A percentile compares a stretch with the other conserved stretches of the same genome.
phyloP scores from a whole-genome alignment of 2,797 vertebrate species.

The Anomalospiza imberbis region DNA sequence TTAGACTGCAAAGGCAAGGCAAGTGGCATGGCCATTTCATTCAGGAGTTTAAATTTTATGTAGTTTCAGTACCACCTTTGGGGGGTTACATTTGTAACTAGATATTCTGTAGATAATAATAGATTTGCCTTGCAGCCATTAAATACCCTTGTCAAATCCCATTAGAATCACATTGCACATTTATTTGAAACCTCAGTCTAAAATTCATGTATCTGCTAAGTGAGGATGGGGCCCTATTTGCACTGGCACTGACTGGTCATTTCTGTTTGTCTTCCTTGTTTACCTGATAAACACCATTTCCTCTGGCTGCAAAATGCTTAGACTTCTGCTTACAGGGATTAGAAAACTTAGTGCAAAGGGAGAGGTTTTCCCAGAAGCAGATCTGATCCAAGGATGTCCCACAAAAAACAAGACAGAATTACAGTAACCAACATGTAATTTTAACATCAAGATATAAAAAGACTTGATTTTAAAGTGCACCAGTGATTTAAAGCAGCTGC shows the following conservation, averaged over 20 bases:
- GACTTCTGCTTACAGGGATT: constrained; percentile 37
- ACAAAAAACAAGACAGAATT: constrained; percentile 69
- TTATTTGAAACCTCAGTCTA: constrained; percentile 38
- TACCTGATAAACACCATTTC: constrained; percentile 20
- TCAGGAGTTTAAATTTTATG: neutral
- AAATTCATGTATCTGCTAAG: constrained; percentile 52
- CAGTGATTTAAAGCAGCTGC: constrained; percentile 70
- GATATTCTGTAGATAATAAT: constrained; percentile 44
- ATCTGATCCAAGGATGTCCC: constrained; percentile 51
- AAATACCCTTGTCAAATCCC: constrained; percentile 58
- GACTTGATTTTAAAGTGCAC: constrained; percentile 57
- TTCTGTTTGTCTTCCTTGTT: constrained; percentile 40
- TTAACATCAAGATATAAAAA: constrained; percentile 72
- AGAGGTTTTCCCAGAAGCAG: constrained; percentile 58
- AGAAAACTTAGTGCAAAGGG: constrained; percentile 20
- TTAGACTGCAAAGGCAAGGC: constrained; percentile 55
- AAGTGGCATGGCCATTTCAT: constrained; percentile 52
- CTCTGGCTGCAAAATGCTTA: neutral
- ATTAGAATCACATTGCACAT: constrained; percentile 57
- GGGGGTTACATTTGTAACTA: neutral
- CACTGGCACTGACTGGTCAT: neutral
- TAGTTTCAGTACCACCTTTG: constrained; percentile 19
- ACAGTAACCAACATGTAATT: constrained; percentile 72
- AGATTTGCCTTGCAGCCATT: constrained; percentile 52
- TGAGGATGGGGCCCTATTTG: constrained; percentile 57